Base-by-base conservation (phyloP, 2,888 invertebrate genomes). In the Stenchaetothrips biformis region DNA sequence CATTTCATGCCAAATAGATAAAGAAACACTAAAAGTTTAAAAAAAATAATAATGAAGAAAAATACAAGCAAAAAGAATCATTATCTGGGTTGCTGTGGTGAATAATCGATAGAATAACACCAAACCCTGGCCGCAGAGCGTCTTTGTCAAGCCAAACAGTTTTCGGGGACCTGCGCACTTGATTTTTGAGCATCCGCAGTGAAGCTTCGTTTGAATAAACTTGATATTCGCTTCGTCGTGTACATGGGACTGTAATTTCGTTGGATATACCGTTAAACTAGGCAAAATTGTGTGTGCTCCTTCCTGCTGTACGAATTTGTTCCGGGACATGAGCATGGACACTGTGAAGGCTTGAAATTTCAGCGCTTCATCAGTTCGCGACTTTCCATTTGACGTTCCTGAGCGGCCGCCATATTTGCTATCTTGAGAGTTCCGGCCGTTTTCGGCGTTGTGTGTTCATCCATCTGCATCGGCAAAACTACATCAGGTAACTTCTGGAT, bases 121-220 rank as follows among this genome's bases (percentile, higher is more conserved):
- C 37, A 74, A 74, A 74, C 67, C 67, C 25, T 74, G 67, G 67
- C 21, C 67, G 67, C 67, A 74, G 21, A n/a, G 7, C 21, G 8
- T 11, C 25, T 74, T 74, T 25, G 21, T 74, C 21, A 21, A 25
- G n/a, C 0, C 67, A 74, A 74, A 74, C 25, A 7, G 59, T 11
- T 9, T 21, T 11, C 2, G 2, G 37, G 4, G 4, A 37, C 11
- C 9, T 74, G 67, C 67, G 67, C 67, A 74, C 67, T 74, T 74
- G 67, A 74, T 21, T 74, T 74, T 25, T 25, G 67, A 11, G 67
- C 67, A 74, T 74, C 67, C 67, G 67, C 25, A 53, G 67, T 25
- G 67, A 74, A 74, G 67, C 67, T 74, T 74, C 67, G 67, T 74
- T 74, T 74, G 67, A 74, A 74, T 74, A 25, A 74, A 74, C 67